Percentiles rank a stretch among this genome's conserved stretches.
Conservation (phyloP, 64 coral and sea anemone species). For the Astreopora myriophthalma region DNA sequence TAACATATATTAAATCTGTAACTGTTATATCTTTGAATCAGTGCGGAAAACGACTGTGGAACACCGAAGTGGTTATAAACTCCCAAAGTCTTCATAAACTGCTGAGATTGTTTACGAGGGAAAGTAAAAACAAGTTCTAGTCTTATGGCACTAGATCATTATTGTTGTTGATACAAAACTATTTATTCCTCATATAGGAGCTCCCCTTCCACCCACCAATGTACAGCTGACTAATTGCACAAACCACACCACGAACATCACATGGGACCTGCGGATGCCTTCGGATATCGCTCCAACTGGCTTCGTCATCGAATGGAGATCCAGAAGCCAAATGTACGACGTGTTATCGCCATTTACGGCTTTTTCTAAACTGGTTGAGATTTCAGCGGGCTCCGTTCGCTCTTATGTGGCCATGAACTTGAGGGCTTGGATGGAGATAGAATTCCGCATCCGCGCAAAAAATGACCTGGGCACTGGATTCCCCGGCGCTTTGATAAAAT, state of each 20-base stretch:
- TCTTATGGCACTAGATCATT: neutral
- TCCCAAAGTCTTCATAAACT: no score
- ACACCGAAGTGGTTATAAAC: no score
- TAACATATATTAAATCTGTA: no score
- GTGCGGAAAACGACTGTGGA: no score
- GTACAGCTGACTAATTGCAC: slow-evolving; percentile 10
- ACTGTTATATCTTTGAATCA: no score
- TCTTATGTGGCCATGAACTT: neutral
- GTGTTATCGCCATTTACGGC: neutral
- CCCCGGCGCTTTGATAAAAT: neutral
- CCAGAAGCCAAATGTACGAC: neutral
- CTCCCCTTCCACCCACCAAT: slow-evolving; percentile 25
- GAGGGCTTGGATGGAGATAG: neutral
- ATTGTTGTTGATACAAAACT: neutral
- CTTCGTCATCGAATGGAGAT: slow-evolving; percentile 15
- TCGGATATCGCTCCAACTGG: neutral
- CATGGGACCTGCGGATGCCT: neutral
- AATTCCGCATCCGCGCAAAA: slow-evolving; percentile 21
- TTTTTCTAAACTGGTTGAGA: neutral
- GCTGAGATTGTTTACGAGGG: no score
- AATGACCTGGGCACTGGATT: slow-evolving; percentile 31
- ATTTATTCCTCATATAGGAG: neutral
- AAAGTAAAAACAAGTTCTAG: neutral
- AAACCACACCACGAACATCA: neutral
- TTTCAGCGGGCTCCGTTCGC: neutral